A percentile compares a stretch with the other conserved stretches of the same genome.
phyloP scores from a whole-genome alignment of 2,888 invertebrate species.

The Cataglyphis cursor region DNA sequence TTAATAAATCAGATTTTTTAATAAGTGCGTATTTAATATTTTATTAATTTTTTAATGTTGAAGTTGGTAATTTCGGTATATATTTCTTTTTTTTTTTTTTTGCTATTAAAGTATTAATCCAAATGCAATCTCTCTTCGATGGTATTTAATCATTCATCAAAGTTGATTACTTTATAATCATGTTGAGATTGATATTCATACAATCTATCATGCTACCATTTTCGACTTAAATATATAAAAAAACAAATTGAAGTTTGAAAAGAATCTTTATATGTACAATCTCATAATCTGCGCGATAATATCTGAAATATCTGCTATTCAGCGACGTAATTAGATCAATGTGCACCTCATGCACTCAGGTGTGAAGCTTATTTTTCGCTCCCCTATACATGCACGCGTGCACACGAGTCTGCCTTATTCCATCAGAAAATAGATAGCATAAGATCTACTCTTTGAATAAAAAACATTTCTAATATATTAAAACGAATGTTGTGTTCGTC shows the following conservation, averaged over 20 bases:
- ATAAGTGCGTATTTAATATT: neutral
- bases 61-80: neutral
- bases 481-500: neutral
- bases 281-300: constrained; percentile 1
- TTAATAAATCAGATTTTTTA: neutral
- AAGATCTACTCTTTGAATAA: neutral
- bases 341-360: neutral
- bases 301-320: constrained; percentile 24
- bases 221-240: neutral
- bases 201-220: neutral
- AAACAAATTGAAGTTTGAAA: neutral
- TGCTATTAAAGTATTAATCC: neutral
- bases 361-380: neutral
- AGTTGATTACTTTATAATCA: neutral
- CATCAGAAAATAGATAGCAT: neutral
- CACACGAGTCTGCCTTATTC: neutral
- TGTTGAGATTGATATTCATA: neutral
- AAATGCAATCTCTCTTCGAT: neutral
- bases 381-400: neutral
- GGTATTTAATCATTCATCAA: neutral
- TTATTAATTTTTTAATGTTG: constrained; percentile 2
- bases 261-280: neutral
- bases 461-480: neutral
- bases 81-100: neutral
- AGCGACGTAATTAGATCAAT: constrained; percentile 7